Evolutionary conservation across 2,888 invertebrate species (phyloP).

Genomic region (Creontiades dilutus): DNA sequence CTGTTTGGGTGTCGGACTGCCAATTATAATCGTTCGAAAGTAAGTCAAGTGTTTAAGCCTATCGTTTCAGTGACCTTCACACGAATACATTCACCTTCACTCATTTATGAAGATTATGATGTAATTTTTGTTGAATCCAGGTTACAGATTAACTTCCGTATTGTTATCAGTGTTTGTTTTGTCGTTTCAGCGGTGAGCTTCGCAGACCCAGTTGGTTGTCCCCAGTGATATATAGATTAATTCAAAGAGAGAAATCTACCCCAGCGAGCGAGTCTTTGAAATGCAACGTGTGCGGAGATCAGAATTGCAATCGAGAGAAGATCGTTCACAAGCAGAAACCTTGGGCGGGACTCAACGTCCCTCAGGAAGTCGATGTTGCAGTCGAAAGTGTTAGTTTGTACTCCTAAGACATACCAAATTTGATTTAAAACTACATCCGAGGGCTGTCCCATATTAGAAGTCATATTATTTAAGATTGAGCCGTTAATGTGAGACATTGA

Average conservation of each 20-base stretch:
- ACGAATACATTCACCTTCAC: background rate
- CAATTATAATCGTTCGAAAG: constrained; percentile 77
- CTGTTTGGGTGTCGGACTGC: constrained; percentile 78
- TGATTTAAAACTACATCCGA: too few species aligned
- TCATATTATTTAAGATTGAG: too few species aligned
- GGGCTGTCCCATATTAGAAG: too few species aligned
- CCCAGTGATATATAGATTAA: constrained; percentile 8
- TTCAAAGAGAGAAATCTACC: constrained; percentile 33
- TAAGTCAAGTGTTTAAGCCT: background rate
- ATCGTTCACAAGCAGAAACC: constrained; percentile 81
- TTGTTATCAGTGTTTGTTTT: background rate
- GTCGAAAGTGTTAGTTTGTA: constrained; percentile 85
- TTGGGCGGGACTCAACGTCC: constrained; percentile 85
- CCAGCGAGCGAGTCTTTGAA: constrained; percentile 32
- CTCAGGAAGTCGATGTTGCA: constrained; percentile 86
- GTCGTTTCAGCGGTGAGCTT: constrained; percentile 48
- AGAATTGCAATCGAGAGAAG: constrained; percentile 82
- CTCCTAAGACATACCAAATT: too few species aligned
- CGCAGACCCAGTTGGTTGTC: constrained; percentile 49
- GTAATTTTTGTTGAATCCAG: too few species aligned
- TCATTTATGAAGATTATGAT: too few species aligned
- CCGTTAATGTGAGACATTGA: too few species aligned
- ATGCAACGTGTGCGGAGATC: constrained; percentile 83
- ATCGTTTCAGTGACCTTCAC: too few species aligned
- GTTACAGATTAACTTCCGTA: background rate